Percentiles rank a stretch among this genome's conserved stretches.
Evolutionary conservation across 2,113 vertebrate genomes (phyloP).

Genomic region (Conger conger): DNA sequence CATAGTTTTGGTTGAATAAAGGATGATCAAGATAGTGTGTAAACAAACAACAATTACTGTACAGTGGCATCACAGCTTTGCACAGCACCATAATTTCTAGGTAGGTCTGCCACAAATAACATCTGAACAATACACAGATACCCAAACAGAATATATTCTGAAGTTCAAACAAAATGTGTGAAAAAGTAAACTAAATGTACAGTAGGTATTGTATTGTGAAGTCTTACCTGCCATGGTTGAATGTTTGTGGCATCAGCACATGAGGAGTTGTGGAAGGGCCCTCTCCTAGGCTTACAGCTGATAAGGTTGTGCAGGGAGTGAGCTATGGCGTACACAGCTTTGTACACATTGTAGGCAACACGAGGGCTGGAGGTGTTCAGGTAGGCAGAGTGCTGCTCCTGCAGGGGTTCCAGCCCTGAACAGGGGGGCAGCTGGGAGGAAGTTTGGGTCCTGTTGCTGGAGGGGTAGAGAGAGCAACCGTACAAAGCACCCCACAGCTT

Average conservation of each 20-base stretch:
- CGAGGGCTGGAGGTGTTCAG: constrained; percentile 65
- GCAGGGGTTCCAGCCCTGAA: constrained; percentile 56
- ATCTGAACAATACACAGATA: too few relatives aligned
- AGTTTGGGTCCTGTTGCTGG: not conserved
- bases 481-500: constrained; percentile 69
- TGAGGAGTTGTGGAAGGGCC: constrained; percentile 64
- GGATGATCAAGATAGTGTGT: too few relatives aligned
- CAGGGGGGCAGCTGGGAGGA: constrained; percentile 48
- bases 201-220: too few relatives aligned
- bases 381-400: constrained; percentile 58
- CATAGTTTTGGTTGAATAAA: too few relatives aligned
- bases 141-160: too few relatives aligned
- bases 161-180: too few relatives aligned
- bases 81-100: too few relatives aligned
- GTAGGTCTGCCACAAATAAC: too few relatives aligned
- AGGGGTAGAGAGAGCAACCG: constrained; percentile 53
- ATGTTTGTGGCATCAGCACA: constrained; percentile 61
- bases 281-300: constrained; percentile 56
- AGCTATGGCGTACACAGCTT: constrained; percentile 66
- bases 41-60: too few relatives aligned
- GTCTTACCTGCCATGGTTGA: constrained; percentile 69
- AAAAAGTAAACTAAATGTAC: too few relatives aligned
- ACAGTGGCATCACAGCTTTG: too few relatives aligned
- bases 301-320: constrained; percentile 70
- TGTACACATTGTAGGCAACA: constrained; percentile 68